phyloP scores from a whole-genome alignment of 1,140 invertebrate species.

The Aphaenogaster rudis region DNA sequence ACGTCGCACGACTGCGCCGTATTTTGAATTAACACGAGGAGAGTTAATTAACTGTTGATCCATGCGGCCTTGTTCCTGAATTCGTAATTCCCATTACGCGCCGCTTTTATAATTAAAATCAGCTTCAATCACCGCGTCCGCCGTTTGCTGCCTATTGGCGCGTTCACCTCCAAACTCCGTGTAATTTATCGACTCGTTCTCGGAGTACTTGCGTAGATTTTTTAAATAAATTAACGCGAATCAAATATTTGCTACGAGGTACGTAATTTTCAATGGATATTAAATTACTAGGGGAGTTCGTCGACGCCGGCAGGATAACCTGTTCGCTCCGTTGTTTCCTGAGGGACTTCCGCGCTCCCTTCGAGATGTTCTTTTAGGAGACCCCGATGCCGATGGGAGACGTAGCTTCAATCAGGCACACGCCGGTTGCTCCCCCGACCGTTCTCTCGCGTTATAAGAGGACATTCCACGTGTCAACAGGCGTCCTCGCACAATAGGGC shows the following conservation, averaged over 20 bases:
- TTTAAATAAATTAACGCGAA: constrained; percentile 58
- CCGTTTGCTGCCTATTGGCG: constrained; percentile 25
- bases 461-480: constrained; percentile 10
- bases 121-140: constrained; percentile 38
- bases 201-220: constrained; percentile 36
- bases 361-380: constrained; percentile 28
- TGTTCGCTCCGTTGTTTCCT: constrained; percentile 13
- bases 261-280: constrained; percentile 60
- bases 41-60: constrained; percentile 71
- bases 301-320: constrained; percentile 9
- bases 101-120: constrained; percentile 60
- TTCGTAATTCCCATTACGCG: constrained; percentile 71
- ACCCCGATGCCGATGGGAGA: neutral
- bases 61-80: constrained; percentile 55
- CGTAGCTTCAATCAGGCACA: neutral
- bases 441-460: neutral
- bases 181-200: constrained; percentile 35
- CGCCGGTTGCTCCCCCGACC: neutral
- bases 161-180: constrained; percentile 41
- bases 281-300: constrained; percentile 40
- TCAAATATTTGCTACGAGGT: constrained; percentile 49
- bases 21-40: constrained; percentile 62
- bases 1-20: constrained; percentile 32
- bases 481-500: constrained; percentile 4
- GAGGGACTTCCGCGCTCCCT: neutral